These are phyloP conservation scores for Dendronephthya gigantea DNA, from an alignment of 64 coral and sea anemone genomes.

Conservation along the genomic window DNA sequence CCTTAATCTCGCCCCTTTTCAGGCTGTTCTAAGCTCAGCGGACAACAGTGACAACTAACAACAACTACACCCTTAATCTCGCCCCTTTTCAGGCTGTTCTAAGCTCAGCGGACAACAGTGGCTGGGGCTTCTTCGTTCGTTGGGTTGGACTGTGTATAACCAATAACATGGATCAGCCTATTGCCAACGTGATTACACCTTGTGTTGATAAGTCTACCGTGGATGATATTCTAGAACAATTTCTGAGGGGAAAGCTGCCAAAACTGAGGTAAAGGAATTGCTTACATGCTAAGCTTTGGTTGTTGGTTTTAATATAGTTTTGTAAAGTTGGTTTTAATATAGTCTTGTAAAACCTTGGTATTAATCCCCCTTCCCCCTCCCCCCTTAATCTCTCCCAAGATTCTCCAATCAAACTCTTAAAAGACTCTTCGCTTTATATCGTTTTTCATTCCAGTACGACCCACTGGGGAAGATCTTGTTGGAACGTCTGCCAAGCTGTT, in stretches of 20 bases:
- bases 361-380: no score
- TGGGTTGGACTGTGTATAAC: conserved; percentile 1
- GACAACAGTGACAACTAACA: neutral
- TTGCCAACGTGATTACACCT: conserved; percentile 4
- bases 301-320: no score
- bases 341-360: no score
- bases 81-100: neutral
- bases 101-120: neutral
- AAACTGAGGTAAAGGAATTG: neutral
- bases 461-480: conserved; percentile 12
- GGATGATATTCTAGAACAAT: conserved; percentile 6
- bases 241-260: neutral
- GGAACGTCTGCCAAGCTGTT: conserved; percentile 7
- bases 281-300: neutral
- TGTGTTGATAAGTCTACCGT: neutral
- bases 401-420: no score
- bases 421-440: neutral
- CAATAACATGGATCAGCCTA: neutral
- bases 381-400: no score
- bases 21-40: neutral
- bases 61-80: neutral
- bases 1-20: neutral
- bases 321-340: no score
- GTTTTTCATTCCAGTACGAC: neutral
- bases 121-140: neutral